Percentiles rank a stretch among this genome's conserved stretches.
Conservation (phyloP, 2,888 invertebrate species). For the Vanessa cardui region DNA sequence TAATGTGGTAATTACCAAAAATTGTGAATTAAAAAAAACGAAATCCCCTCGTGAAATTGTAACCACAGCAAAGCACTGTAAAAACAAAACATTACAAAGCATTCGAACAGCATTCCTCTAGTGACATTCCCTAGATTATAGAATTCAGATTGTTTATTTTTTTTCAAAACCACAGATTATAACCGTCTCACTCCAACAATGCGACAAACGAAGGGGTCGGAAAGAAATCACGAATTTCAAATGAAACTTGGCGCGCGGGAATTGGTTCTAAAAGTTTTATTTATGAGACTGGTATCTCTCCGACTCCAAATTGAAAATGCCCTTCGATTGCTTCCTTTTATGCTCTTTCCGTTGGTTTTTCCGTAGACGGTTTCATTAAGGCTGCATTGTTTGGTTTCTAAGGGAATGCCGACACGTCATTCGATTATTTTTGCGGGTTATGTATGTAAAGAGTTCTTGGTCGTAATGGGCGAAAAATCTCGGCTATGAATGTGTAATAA, state of each 20-base stretch:
- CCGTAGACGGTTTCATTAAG: slow-evolving; percentile 56
- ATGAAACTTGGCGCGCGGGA: slow-evolving; percentile 38
- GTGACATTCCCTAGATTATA: slow-evolving; percentile 8
- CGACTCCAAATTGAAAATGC: slow-evolving; percentile 49
- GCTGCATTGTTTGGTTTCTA: slow-evolving; percentile 49
- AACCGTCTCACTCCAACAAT: not conserved
- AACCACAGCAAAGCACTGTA: not conserved
- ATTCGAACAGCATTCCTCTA: not conserved
- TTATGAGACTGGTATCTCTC: slow-evolving; percentile 50
- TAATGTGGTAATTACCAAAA: too few species aligned
- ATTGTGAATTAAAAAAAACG: too few species aligned
- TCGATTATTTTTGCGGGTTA: slow-evolving; percentile 30
- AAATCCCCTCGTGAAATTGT: too few species aligned
- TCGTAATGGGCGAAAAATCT: slow-evolving; percentile 16
- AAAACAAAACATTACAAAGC: not conserved
- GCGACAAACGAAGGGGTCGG: slow-evolving; percentile 21
- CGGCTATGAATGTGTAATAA: slow-evolving; percentile 16
- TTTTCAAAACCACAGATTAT: not conserved
- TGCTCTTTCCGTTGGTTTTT: slow-evolving; percentile 38
- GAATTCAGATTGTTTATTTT: slow-evolving; percentile 6
- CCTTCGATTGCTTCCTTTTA: slow-evolving; percentile 51
- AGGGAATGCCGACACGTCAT: slow-evolving; percentile 33
- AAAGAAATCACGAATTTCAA: slow-evolving; percentile 22
- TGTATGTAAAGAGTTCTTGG: slow-evolving; percentile 9
- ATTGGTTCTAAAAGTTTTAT: slow-evolving; percentile 56